Base-by-base conservation (phyloP, 1,140 invertebrate genomes). In the Drosophila prosaltans region DNA sequence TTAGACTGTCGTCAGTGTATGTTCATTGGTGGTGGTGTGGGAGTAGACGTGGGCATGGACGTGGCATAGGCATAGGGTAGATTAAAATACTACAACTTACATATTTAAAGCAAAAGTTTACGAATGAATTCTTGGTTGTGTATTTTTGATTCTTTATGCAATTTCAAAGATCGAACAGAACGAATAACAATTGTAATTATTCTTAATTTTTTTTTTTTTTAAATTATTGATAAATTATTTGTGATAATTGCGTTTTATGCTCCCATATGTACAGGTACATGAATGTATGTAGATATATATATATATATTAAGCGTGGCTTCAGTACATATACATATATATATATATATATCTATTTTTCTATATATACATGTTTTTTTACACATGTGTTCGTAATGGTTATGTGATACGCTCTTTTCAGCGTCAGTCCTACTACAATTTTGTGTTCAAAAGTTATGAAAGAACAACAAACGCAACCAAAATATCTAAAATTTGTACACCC, bases 211-310 rank as follows among this genome's bases (percentile, higher is more conserved):
- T 39, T 16, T 39, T 16, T 43, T 10, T 65, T 70, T 75, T 88
- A 71, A 80, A 83, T 88, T 81, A 81, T 83, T 80, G 68, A 78
- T 78, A 78, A 82, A 78, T 86, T 78, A 66, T 88, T 86, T 88
- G 83, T 86, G 83, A 86, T 86, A 86, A 76, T 74, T 80, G 72
- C 74, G 73, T 75, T 75, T 69, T 73, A 68, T 74, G 73, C 72
- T 62, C 72, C 68, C 69, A 45, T 71, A 71, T 78, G 67, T 60
- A 36, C 39, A 77, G 45, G 45, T 51, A 51, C 45, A 51, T 51
- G 45, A 51, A 51, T 51, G 45, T 61, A 77, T 77, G 66, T 70
- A 45, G 70, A 64, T 76, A 60, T 30, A 43, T 62, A 62, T 62
- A 48, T 51, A 51, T 51, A 48, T 48, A 51, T 51, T 51, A 51